phyloP scores from a whole-genome alignment of 2,888 invertebrate genomes.

The Furcula furcula region DNA sequence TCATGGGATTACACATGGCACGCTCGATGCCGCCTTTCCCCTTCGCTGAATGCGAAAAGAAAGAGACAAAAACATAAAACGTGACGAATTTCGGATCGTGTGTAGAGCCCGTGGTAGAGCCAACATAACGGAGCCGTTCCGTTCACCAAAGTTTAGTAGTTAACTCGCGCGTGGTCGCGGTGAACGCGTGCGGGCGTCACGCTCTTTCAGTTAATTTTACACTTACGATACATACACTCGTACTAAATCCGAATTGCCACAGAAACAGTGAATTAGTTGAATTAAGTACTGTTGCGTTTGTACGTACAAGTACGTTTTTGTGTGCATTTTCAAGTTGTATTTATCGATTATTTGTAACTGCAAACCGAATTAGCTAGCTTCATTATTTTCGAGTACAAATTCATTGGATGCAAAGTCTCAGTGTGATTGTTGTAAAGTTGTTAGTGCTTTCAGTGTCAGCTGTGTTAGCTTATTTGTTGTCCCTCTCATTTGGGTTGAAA shows the following conservation, averaged over 20 bases:
- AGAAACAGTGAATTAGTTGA: constrained; percentile 47
- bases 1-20: constrained; percentile 22
- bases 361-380: constrained; percentile 39
- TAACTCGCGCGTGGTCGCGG: constrained; percentile 67
- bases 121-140: constrained; percentile 41
- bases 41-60: constrained; percentile 29
- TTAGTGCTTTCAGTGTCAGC: constrained; percentile 76
- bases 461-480: constrained; percentile 59
- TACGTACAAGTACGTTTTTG: constrained; percentile 36
- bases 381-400: constrained; percentile 39
- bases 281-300: constrained; percentile 33
- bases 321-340: constrained; percentile 28
- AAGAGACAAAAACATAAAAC: constrained; percentile 27
- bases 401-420: constrained; percentile 43
- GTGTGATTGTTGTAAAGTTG: constrained; percentile 68
- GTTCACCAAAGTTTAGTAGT: constrained; percentile 59
- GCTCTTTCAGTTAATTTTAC: constrained; percentile 53
- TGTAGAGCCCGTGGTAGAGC: constrained; percentile 23
- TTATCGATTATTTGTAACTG: constrained; percentile 43
- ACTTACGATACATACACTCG: constrained; percentile 57
- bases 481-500: constrained; percentile 62
- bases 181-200: constrained; percentile 51
- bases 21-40: constrained; percentile 31
- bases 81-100: constrained; percentile 24
- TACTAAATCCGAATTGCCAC: constrained; percentile 45